Conservation (phyloP, 1,140 invertebrate species). For the Episyrphus balteatus region DNA sequence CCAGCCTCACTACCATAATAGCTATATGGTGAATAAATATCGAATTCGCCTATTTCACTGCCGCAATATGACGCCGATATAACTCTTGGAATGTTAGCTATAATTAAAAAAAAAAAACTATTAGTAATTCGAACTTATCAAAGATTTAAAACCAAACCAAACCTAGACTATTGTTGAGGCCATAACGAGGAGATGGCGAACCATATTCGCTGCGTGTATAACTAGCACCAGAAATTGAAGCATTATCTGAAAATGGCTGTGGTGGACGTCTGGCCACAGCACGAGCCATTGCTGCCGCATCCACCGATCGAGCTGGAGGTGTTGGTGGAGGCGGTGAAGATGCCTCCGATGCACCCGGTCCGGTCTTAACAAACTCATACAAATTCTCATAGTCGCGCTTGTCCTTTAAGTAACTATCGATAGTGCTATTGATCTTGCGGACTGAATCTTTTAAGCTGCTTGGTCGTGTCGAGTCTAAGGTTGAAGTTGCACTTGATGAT, state of each 20-base stretch:
- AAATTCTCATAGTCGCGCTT: constrained; percentile 34
- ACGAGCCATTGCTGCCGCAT: constrained; percentile 16
- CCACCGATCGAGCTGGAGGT: constrained; percentile 24
- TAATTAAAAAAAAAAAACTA: background rate
- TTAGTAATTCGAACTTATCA: background rate
- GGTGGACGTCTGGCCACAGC: constrained; percentile 13
- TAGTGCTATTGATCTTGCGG: constrained; percentile 35
- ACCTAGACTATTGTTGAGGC: constrained; percentile 32
- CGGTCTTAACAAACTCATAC: constrained; percentile 30
- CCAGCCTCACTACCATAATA: constrained; percentile 52
- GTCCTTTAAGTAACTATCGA: constrained; percentile 35
- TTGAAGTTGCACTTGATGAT: constrained; percentile 1
- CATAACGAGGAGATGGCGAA: constrained; percentile 19
- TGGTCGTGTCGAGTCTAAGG: constrained; percentile 15
- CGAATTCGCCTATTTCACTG: constrained; percentile 60
- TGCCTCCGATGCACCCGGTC: background rate
- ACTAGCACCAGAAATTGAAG: constrained; percentile 23
- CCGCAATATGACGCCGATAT: constrained; percentile 65
- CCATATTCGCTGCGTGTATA: constrained; percentile 35
- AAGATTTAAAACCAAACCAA: constrained; percentile 3
- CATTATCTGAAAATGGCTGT: constrained; percentile 31
- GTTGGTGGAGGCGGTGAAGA: constrained; percentile 18
- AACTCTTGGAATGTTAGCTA: constrained; percentile 44
- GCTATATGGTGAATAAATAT: constrained; percentile 67
- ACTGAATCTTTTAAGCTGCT: constrained; percentile 35